Conservation (phyloP, 2,888 invertebrate genomes). For the Leptinotarsa peninsularis region DNA sequence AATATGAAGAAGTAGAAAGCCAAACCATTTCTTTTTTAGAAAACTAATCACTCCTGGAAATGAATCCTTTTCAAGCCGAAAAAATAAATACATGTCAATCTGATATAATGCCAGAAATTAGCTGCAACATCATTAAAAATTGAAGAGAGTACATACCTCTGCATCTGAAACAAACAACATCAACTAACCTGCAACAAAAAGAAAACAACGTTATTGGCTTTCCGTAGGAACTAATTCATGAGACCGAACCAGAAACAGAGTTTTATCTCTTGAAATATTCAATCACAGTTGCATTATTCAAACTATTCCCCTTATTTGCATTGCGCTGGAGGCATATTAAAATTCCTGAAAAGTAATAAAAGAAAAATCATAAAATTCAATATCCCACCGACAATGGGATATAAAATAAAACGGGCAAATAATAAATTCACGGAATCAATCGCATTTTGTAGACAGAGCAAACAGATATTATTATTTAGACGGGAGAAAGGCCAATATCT, state of each 20-base stretch:
- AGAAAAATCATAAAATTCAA: slow-evolving; percentile 51
- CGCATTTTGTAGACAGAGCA: slow-evolving; percentile 58
- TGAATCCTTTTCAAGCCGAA: too few species aligned
- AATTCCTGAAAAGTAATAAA: slow-evolving; percentile 46
- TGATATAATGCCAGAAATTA: not conserved
- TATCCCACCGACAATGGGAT: slow-evolving; percentile 53
- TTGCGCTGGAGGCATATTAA: slow-evolving; percentile 9
- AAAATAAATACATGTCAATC: not conserved
- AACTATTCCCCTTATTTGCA: slow-evolving; percentile 29
- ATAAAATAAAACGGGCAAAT: slow-evolving; percentile 58
- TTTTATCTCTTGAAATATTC: slow-evolving; percentile 19
- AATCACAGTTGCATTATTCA: slow-evolving; percentile 24
- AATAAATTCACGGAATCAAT: slow-evolving; percentile 59
- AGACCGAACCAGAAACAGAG: slow-evolving; percentile 10
- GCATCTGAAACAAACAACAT: slow-evolving; percentile 22
- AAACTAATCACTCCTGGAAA: too few species aligned
- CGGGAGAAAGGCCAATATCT: slow-evolving; percentile 38
- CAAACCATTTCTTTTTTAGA: too few species aligned
- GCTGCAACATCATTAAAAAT: not conserved
- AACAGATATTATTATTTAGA: slow-evolving; percentile 58
- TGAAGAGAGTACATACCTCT: not conserved
- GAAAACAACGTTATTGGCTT: not conserved
- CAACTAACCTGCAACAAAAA: slow-evolving; percentile 24
- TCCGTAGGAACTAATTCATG: slow-evolving; percentile 7
- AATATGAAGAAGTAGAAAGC: not conserved